Base-by-base conservation (phyloP, 30 jellyfish, hydroid and myxozoan genomes). In the Aurelia sp. region DNA sequence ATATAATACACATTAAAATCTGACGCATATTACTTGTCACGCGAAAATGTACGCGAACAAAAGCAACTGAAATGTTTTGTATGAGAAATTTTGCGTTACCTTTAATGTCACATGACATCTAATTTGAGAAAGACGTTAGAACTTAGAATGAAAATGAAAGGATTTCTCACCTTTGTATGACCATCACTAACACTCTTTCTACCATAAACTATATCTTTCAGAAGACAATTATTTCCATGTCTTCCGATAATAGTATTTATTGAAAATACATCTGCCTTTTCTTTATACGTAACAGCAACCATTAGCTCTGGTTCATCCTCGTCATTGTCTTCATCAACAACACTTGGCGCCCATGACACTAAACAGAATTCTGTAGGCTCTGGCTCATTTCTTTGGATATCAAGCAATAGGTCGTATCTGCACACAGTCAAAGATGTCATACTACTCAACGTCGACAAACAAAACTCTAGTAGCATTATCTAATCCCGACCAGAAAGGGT, bases 261-360 rank as follows among this genome's bases (percentile, higher is more conserved):
- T n/a, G 88, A 68, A 19, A 57, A 81, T 1, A 91, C 96, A 41
- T 78, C 93, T 8, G 96, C 96, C 9, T 78, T 72, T 18, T 74
- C 85, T 4, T 73, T 81, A 61, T 68, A 64, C 4, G 98, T 85
- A 10, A 91, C 72, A 8, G 98, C 96, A n/a, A 91, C 78, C 55
- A 91, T 85, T 44, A 93, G 67, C 38, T 91, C 98, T 24, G 50
- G 73, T 18, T 55, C 92, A 10, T 48, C 88, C 13, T 84, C 94
- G 62, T 65, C 88, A 35, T 61, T 58, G 20, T 53, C 86, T 6
- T 82, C 92, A 31, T 82, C 92, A 17, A 72, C 15, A 22, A 91
- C 35, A 11, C 64, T 67, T 3, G 98, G 98, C 1, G 98, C 94
- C 98, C 98, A 91, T 4, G 88, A 62, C 17, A 91, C 96, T 8